Conservation (phyloP, 2,113 vertebrate species). For the Psilopsiagon aymara region DNA sequence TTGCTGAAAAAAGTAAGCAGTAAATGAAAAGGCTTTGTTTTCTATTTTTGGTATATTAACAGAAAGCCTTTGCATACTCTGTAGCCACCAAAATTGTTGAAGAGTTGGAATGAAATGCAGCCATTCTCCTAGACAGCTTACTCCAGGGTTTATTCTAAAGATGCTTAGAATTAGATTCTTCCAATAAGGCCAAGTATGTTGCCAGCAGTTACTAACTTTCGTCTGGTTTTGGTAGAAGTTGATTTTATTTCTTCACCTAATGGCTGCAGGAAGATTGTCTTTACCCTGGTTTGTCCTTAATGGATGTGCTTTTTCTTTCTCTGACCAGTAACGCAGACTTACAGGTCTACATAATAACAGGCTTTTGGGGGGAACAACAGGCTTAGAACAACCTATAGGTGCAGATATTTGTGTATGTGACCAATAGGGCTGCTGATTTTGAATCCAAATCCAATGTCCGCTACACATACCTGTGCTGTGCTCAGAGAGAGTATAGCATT, state of each 20-base stretch:
- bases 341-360: neutral
- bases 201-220: neutral
- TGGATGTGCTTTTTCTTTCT: neutral
- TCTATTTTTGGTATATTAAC: neutral
- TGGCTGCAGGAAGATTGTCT: neutral
- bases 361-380: neutral
- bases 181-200: neutral
- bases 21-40: constrained; percentile 16
- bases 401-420: neutral
- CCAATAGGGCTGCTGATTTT: neutral
- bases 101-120: neutral
- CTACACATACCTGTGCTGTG: neutral
- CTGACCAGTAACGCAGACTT: neutral
- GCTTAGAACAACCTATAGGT: neutral
- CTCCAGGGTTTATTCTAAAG: neutral
- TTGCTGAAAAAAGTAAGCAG: constrained; percentile 91
- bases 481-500: neutral
- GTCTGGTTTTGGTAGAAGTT: neutral
- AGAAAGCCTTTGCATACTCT: neutral
- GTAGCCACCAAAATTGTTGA: neutral
- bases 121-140: neutral
- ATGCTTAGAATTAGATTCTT: neutral
- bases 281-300: neutral
- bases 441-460: neutral
- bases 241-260: neutral